Conservation (phyloP, 2,888 invertebrate species). For the Choristoneura rosaceana region DNA sequence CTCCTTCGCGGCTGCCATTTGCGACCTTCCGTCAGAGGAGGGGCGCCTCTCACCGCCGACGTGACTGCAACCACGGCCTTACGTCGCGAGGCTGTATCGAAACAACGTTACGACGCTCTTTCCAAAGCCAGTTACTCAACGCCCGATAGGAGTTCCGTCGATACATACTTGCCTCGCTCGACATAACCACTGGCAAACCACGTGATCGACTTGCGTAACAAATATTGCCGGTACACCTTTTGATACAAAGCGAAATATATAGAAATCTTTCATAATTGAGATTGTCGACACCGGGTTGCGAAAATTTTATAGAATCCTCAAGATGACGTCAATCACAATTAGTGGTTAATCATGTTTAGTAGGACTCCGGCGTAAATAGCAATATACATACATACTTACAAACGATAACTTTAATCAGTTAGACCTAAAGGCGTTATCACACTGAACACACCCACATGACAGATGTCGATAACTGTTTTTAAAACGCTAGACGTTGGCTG, state of each 20-base stretch:
- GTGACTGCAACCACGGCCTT: conserved; percentile 85
- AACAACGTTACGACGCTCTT: conserved; percentile 84
- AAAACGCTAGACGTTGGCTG: neutral
- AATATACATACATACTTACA: neutral
- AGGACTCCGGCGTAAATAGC: neutral
- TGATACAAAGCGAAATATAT: conserved; percentile 75
- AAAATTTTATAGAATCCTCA: conserved; percentile 51
- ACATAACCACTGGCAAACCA: conserved; percentile 75
- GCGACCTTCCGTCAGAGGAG: conserved; percentile 83
- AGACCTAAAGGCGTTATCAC: neutral
- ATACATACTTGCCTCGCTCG: conserved; percentile 73
- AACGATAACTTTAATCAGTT: neutral
- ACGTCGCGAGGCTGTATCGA: conserved; percentile 84
- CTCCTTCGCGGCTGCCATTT: conserved; percentile 75
- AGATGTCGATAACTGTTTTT: neutral
- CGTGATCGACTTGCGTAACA: conserved; percentile 79
- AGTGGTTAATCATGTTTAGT: neutral
- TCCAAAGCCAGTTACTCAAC: conserved; percentile 81
- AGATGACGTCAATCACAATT: conserved; percentile 3
- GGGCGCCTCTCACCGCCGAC: conserved; percentile 83
- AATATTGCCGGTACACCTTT: conserved; percentile 75
- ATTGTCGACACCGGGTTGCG: conserved; percentile 69
- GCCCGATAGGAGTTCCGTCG: conserved; percentile 78
- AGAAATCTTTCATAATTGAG: conserved; percentile 75
- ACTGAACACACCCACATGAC: neutral